Evolutionary conservation across 2,113 vertebrate species (phyloP).

Genomic region (Protomyctophum bolini): DNA sequence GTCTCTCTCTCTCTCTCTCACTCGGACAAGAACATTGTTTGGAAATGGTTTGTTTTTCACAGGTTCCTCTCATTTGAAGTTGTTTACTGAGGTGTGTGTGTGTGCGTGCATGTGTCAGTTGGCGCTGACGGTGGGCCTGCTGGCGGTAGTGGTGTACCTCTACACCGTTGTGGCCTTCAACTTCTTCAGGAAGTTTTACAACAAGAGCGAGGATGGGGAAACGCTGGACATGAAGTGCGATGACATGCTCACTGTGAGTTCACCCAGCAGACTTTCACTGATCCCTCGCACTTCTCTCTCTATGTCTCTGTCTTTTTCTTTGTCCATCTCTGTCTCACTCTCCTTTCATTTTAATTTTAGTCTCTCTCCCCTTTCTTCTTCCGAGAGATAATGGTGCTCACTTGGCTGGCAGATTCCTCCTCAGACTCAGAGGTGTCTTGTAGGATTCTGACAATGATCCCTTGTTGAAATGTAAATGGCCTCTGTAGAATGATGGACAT

Average conservation of each 20-base stretch:
- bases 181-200: conserved; percentile 96
- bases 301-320: conserved; percentile 6
- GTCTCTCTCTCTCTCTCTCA: too few species aligned
- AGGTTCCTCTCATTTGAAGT: conserved; percentile 27
- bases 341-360: neutral
- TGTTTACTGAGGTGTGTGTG: conserved; percentile 18
- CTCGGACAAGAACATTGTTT: conserved; percentile 4
- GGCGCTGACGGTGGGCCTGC: conserved; percentile 89
- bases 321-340: conserved; percentile 12
- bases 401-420: neutral
- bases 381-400: too few species aligned
- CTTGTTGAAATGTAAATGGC: conserved; percentile 25
- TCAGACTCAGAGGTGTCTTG: conserved; percentile 13
- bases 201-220: conserved; percentile 89
- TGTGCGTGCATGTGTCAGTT: conserved; percentile 76
- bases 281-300: neutral
- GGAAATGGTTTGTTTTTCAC: conserved; percentile 12
- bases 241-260: conserved; percentile 93
- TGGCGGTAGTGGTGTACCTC: conserved; percentile 95
- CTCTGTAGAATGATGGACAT: conserved; percentile 53
- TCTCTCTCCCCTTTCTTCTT: conserved; percentile 25
- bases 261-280: neutral
- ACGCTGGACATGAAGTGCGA: conserved; percentile 94
- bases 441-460: conserved; percentile 45
- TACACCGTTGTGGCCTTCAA: conserved; percentile 97